Evolutionary conservation across 2,888 invertebrate species (phyloP).

Genomic region (Rhagium mordax): DNA sequence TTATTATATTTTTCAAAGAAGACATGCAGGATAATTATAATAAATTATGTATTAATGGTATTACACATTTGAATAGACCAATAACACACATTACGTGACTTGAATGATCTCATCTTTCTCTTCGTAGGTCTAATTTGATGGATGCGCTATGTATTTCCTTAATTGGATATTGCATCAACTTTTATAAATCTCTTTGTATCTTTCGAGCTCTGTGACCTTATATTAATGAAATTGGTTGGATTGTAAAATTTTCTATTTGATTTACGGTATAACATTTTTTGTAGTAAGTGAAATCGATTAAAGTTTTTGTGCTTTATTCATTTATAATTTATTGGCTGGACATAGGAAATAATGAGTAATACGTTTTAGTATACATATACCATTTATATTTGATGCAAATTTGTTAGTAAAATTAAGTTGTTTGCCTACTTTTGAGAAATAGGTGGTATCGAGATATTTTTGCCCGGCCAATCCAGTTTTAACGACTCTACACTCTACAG

Average conservation of each 20-base stretch:
- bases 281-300: not conserved
- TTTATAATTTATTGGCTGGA: not conserved
- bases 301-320: not conserved
- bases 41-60: too few species aligned
- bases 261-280: not conserved
- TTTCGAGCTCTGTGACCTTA: not conserved
- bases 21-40: too few species aligned
- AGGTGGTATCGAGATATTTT: not conserved
- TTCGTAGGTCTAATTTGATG: not conserved
- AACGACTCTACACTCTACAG: not conserved
- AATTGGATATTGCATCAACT: not conserved
- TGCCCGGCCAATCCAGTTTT: not conserved
- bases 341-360: not conserved
- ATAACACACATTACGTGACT: not conserved
- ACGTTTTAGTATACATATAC: not conserved
- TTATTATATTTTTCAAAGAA: too few species aligned
- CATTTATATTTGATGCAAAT: not conserved
- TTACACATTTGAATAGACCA: too few species aligned
- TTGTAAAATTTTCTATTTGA: not conserved
- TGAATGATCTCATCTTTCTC: not conserved
- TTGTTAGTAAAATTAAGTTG: not conserved
- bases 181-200: not conserved
- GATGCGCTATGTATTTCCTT: not conserved
- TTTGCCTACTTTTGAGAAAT: not conserved
- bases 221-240: not conserved